Evolutionary conservation across 2,113 vertebrate genomes (phyloP).

Genomic region (Lagenorhynchus albirostris): DNA sequence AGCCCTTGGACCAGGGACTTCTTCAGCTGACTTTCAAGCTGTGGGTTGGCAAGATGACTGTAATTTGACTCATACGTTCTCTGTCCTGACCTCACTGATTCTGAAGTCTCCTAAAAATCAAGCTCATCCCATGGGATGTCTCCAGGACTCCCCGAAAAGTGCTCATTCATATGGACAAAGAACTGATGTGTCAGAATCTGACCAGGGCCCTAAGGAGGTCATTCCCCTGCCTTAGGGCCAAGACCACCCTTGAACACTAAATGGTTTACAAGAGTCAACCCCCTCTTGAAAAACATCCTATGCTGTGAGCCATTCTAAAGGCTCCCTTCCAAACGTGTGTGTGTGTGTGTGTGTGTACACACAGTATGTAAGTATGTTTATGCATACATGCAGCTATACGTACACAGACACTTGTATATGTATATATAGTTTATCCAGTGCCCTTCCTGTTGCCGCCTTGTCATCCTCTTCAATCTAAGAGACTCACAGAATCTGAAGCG

Average conservation of each 20-base stretch:
- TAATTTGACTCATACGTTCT: neutral
- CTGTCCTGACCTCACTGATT: neutral
- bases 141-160: neutral
- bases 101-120: neutral
- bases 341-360: no score
- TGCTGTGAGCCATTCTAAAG: neutral
- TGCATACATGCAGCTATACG: neutral
- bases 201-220: neutral
- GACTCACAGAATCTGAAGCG: neutral
- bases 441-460: neutral
- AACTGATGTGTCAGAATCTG: neutral
- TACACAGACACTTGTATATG: fast-evolving
- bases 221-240: neutral
- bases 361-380: no score
- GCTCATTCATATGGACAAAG: neutral
- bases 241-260: neutral
- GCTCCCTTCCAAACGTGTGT: neutral
- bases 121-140: neutral
- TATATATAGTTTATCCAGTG: fast-evolving
- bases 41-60: neutral
- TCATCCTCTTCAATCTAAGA: neutral
- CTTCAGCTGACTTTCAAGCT: neutral
- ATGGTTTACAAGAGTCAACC: neutral
- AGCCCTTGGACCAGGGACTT: neutral
- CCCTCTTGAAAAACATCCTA: neutral